These are phyloP conservation scores for Lemur catta DNA, from an alignment of 2,797 vertebrate genomes.

Conservation along the genomic window DNA sequence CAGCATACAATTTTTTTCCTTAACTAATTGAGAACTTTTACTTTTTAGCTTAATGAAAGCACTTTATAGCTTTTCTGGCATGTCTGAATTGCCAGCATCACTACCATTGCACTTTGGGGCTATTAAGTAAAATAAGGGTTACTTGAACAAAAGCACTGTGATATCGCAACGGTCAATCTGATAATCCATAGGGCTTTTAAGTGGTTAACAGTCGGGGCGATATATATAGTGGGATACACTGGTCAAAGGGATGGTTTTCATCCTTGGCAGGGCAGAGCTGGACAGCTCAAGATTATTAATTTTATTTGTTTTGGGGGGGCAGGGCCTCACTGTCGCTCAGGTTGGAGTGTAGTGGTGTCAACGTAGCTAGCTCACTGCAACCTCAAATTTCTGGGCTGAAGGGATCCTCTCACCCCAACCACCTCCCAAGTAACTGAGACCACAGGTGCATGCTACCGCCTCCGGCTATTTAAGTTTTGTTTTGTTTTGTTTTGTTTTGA, in stretches of 20 bases:
- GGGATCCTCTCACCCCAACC: too few species aligned
- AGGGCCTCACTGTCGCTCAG: too few species aligned
- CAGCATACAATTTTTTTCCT: not conserved
- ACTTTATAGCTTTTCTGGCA: not conserved
- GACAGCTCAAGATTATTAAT: too few species aligned
- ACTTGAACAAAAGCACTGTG: not conserved
- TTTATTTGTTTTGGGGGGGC: too few species aligned
- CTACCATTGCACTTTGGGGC: not conserved
- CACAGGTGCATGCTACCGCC: too few species aligned
- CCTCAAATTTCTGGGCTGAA: too few species aligned
- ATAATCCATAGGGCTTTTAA: not conserved
- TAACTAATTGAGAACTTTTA: not conserved
- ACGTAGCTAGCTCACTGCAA: too few species aligned
- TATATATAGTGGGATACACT: not conserved
- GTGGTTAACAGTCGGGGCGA: not conserved
- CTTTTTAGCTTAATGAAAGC: not conserved
- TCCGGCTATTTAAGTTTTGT: too few species aligned
- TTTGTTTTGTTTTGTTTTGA: too few species aligned
- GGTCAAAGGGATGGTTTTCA: not conserved
- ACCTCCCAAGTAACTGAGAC: too few species aligned
- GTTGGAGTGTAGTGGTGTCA: too few species aligned
- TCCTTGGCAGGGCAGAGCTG: not conserved
- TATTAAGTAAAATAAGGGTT: not conserved
- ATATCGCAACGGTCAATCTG: not conserved
- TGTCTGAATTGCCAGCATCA: not conserved